phyloP scores from a whole-genome alignment of 2,888 invertebrate species.

The Lacanobia oleracea region DNA sequence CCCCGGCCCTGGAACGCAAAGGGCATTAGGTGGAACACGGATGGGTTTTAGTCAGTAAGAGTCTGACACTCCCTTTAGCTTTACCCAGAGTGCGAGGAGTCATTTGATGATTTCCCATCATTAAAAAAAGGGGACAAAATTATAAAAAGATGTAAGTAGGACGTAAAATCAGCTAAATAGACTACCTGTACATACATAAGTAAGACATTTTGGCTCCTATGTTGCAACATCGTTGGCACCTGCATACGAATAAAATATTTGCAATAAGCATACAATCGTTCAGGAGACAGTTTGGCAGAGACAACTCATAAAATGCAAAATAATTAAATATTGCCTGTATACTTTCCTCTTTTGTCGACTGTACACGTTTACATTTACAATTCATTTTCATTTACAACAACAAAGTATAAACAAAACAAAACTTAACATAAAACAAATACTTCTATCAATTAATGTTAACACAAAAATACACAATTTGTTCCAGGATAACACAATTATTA shows the following conservation, averaged over 20 bases:
- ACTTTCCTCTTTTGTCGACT: background rate
- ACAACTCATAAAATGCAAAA: background rate
- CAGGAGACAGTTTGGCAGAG: background rate
- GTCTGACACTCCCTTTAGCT: too few relatives aligned
- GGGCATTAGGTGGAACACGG: too few relatives aligned
- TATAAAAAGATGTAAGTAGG: background rate
- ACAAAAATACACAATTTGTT: conserved; percentile 10
- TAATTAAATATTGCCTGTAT: background rate
- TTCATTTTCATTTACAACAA: background rate
- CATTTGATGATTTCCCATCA: too few relatives aligned
- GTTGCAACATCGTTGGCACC: background rate
- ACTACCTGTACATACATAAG: background rate
- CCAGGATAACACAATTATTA: conserved; percentile 17
- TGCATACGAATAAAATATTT: background rate
- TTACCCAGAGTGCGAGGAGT: too few relatives aligned
- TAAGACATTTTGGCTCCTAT: background rate
- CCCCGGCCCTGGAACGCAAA: too few relatives aligned
- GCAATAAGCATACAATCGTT: background rate
- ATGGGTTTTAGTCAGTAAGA: too few relatives aligned
- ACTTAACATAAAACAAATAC: conserved; percentile 21
- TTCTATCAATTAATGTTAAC: conserved; percentile 16
- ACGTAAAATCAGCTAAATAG: background rate
- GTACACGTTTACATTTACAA: background rate
- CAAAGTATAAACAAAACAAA: background rate
- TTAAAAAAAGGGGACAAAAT: too few relatives aligned